These are phyloP conservation scores for Diplosoma virens DNA, from an alignment of 23 tunicate species.

Conservation along the genomic window DNA sequence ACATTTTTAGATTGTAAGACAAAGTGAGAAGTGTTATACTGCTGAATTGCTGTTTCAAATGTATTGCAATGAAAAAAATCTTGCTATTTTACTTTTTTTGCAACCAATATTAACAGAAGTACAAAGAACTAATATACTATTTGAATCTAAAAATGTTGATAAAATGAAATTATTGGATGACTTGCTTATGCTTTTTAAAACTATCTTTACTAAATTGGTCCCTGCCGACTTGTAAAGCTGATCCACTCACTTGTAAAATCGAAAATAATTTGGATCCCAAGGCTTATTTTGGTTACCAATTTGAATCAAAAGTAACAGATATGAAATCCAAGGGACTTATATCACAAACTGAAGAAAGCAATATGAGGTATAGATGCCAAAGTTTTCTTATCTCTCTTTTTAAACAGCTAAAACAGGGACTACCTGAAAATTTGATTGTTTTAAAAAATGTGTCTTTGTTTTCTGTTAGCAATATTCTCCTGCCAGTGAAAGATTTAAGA, in stretches of 20 bases:
- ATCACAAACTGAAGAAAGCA: not conserved
- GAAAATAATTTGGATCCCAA: not conserved
- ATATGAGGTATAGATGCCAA: too few relatives aligned
- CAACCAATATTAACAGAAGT: constrained; percentile 41
- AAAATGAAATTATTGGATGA: constrained; percentile 1
- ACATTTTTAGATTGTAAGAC: constrained; percentile 30
- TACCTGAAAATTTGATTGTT: not conserved
- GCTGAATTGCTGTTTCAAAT: constrained; percentile 40
- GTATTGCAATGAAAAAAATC: constrained; percentile 34
- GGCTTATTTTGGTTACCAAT: not conserved
- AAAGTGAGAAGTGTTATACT: constrained; percentile 40
- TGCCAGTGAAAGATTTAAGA: too few relatives aligned
- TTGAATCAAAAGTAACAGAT: not conserved
- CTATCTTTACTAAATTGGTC: not conserved
- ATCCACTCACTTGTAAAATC: not conserved
- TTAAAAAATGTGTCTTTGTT: too few relatives aligned
- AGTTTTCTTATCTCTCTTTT: not conserved
- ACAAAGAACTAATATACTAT: constrained; percentile 22
- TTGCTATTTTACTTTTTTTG: constrained; percentile 29
- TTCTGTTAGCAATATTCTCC: too few relatives aligned
- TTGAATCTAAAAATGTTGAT: constrained; percentile 16
- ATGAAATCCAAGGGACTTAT: not conserved
- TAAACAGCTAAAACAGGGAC: constrained; percentile 6
- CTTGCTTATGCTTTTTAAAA: not conserved
- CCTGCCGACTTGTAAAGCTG: constrained; percentile 5